phyloP scores from a whole-genome alignment of 2,888 invertebrate species.

The Orthosia gracilis region DNA sequence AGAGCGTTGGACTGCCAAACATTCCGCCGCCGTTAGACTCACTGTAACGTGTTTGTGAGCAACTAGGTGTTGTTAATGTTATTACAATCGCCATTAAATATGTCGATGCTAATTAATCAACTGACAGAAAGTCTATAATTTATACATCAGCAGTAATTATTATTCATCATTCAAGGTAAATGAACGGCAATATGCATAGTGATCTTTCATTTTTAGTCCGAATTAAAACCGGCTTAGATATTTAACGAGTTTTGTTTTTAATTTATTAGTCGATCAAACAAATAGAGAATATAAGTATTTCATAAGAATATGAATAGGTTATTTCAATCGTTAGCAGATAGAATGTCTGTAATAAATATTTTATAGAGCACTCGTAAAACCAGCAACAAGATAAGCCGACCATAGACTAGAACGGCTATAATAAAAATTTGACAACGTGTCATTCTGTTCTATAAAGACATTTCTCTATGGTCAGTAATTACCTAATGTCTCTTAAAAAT shows the following conservation, averaged over 20 bases:
- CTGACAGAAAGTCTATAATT: constrained; percentile 85
- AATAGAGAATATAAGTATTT: constrained; percentile 81
- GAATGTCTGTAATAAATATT: constrained; percentile 84
- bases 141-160: constrained; percentile 82
- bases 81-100: constrained; percentile 78
- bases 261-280: constrained; percentile 82
- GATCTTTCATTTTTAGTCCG: constrained; percentile 86
- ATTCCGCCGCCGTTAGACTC: constrained; percentile 24
- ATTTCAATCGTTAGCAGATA: constrained; percentile 86
- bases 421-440: constrained; percentile 87
- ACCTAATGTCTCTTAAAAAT: constrained; percentile 22
- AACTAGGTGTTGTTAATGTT: constrained; percentile 67
- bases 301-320: constrained; percentile 86
- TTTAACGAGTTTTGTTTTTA: constrained; percentile 80
- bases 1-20: constrained; percentile 41
- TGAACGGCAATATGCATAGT: constrained; percentile 84
- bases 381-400: constrained; percentile 76
- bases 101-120: constrained; percentile 83
- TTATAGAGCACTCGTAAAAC: constrained; percentile 88
- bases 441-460: constrained; percentile 78
- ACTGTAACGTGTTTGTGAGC: constrained; percentile 60
- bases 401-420: constrained; percentile 76
- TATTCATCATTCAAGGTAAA: constrained; percentile 89
- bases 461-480: constrained; percentile 63
- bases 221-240: constrained; percentile 81